Percentiles rank a stretch among this genome's conserved stretches.
Conservation (phyloP, 2,888 invertebrate species). For the Troides oblongomaculatus region DNA sequence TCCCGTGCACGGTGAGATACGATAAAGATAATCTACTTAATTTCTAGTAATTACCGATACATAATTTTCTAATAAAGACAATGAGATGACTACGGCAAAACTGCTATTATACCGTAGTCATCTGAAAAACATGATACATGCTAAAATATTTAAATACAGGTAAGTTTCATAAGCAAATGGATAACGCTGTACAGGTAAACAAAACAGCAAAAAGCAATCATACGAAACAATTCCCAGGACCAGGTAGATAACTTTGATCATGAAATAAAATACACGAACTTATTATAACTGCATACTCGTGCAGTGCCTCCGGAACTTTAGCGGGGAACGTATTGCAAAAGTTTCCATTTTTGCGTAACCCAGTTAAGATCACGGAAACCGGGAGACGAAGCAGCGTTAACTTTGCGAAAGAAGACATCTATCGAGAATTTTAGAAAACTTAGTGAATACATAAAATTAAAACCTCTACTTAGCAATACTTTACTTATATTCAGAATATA, state of each 20-base stretch:
- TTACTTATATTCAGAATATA: no score
- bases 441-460: not conserved
- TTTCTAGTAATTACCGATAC: no score
- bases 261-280: constrained; percentile 24
- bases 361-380: constrained; percentile 8
- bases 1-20: no score
- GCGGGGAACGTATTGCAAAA: constrained; percentile 23
- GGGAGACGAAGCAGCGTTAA: constrained; percentile 7
- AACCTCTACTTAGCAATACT: no score
- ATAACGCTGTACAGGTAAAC: not conserved
- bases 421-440: constrained; percentile 8
- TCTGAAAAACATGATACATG: no score
- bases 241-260: constrained; percentile 19
- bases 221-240: constrained; percentile 1
- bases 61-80: no score
- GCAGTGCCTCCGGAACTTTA: constrained; percentile 25
- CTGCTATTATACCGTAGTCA: no score
- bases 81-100: no score
- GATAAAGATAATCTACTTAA: no score
- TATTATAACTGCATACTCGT: constrained; percentile 23
- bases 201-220: not conserved
- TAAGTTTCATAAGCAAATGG: no score
- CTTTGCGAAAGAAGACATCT: constrained; percentile 9
- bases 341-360: constrained; percentile 27
- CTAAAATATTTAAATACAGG: no score